These are phyloP conservation scores for Pseudopleuronectes americanus DNA, from an alignment of 2,797 vertebrate species.

Conservation along the genomic window DNA sequence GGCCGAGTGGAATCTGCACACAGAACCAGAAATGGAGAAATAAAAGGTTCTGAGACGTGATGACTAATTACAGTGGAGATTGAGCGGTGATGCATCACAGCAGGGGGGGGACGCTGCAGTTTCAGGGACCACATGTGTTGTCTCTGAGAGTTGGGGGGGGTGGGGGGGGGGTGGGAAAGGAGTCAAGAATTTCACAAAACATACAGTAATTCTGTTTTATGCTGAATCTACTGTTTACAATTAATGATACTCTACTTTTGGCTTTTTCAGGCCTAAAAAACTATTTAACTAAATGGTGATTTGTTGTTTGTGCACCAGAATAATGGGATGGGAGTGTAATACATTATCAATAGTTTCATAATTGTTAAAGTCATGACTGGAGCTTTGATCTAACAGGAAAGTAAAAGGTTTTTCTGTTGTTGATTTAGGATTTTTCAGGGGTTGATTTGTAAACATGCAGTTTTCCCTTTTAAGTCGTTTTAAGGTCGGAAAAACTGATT, in stretches of 20 bases:
- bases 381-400: not conserved
- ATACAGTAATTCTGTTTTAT: not conserved
- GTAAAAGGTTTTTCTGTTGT: no score
- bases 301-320: not conserved
- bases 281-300: not conserved
- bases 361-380: not conserved
- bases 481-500: no score
- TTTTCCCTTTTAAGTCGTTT: no score
- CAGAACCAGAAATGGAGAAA: constrained; percentile 66
- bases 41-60: constrained; percentile 47
- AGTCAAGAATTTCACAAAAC: not conserved
- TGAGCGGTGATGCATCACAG: constrained; percentile 28
- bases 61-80: constrained; percentile 61
- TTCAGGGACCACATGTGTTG: not conserved
- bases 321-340: not conserved
- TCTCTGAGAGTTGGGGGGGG: not conserved
- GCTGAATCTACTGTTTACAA: not conserved
- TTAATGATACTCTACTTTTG: not conserved
- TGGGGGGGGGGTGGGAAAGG: not conserved
- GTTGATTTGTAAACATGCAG: not conserved
- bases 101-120: constrained; percentile 4
- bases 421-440: not conserved
- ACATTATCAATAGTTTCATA: no score
- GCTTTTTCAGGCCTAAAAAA: not conserved
- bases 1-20: constrained; percentile 69